phyloP scores from a whole-genome alignment of 2,113 vertebrate species.

The Bos javanicus region DNA sequence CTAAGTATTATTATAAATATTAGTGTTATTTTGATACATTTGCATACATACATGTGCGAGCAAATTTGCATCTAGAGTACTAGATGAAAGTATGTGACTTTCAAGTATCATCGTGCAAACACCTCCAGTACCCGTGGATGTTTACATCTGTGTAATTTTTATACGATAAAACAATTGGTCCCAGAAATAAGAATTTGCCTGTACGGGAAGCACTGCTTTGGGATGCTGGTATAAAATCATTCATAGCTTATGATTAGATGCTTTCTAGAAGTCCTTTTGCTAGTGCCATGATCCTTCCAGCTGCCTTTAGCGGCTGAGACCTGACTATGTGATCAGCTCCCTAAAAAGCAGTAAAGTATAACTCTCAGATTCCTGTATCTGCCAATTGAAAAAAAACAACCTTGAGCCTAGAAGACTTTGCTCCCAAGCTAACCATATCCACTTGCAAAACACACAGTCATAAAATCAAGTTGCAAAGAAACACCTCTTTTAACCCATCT shows the following conservation, averaged over 20 bases:
- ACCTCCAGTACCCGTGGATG: background rate
- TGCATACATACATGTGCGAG: slow-evolving; percentile 52
- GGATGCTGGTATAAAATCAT: background rate
- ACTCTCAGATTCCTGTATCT: background rate
- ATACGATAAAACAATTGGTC: background rate
- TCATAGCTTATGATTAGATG: background rate
- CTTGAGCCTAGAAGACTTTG: slow-evolving; percentile 4
- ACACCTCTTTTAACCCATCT: background rate
- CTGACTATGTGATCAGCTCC: background rate
- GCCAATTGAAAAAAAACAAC: background rate
- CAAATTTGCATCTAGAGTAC: slow-evolving; percentile 24
- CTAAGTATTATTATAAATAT: slow-evolving; percentile 72
- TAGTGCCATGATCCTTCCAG: background rate
- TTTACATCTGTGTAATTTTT: background rate
- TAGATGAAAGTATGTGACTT: slow-evolving; percentile 1
- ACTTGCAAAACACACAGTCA: background rate
- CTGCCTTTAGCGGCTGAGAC: background rate
- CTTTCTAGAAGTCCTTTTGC: background rate
- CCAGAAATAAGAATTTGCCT: slow-evolving; percentile 5
- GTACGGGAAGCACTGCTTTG: background rate
- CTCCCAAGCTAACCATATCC: background rate
- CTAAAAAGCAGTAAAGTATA: background rate
- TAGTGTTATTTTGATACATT: slow-evolving; percentile 61
- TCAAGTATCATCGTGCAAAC: background rate
- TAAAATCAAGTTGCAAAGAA: slow-evolving; percentile 32